Conservation (phyloP, 2,113 vertebrate genomes). For the Mirza zaza region DNA sequence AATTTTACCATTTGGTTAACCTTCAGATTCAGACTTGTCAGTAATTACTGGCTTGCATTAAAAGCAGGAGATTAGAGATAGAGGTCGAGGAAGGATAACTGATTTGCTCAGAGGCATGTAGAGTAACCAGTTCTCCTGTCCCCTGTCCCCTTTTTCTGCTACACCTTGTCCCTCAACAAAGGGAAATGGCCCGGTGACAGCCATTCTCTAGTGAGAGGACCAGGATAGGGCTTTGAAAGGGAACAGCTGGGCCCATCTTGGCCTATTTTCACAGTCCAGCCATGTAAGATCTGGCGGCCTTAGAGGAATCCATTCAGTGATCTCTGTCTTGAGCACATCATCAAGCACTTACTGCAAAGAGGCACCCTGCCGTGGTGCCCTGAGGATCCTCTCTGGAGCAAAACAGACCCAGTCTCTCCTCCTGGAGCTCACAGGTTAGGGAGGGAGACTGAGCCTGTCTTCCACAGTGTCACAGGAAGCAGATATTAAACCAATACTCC, state of each 20-base stretch:
- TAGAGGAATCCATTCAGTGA: not conserved
- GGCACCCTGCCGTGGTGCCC: not conserved
- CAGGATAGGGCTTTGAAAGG: not conserved
- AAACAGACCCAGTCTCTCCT: not conserved
- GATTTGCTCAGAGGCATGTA: constrained; percentile 31
- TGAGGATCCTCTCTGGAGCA: not conserved
- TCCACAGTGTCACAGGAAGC: not conserved
- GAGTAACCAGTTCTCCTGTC: not conserved
- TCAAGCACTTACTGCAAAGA: not conserved
- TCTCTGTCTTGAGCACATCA: not conserved
- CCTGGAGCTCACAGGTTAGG: not conserved
- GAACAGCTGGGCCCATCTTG: not conserved
- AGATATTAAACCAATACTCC: not conserved
- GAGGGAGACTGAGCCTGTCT: not conserved
- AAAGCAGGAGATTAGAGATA: constrained; percentile 58
- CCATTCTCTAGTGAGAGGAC: not conserved
- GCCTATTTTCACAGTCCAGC: not conserved
- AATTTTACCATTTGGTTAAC: constrained; percentile 55
- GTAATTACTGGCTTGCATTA: constrained; percentile 69
- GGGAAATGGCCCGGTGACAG: not conserved
- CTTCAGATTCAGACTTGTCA: constrained; percentile 69
- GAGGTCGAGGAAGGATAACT: not conserved
- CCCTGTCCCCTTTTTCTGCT: not conserved
- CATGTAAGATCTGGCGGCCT: not conserved
- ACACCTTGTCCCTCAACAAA: not conserved